A percentile compares a stretch with the other conserved stretches of the same genome.
Evolutionary conservation across 2,888 invertebrate genomes (phyloP).

Genomic region (Apomyelois bistriatella): DNA sequence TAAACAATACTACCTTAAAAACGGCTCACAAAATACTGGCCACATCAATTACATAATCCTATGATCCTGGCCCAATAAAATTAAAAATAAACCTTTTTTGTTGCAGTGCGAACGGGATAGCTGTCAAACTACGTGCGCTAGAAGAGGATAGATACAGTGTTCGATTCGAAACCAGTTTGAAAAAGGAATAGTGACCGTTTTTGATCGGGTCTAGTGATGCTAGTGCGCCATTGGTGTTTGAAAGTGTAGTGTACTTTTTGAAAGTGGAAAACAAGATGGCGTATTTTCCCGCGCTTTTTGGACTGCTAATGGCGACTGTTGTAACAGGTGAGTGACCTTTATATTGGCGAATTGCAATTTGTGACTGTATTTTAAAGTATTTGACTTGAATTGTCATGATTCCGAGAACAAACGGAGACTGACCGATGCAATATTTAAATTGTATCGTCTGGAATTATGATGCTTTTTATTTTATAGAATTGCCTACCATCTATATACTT

Average conservation of each 20-base stretch:
- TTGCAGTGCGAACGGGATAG: slow-evolving; percentile 59
- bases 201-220: slow-evolving; percentile 61
- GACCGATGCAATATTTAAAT: background rate
- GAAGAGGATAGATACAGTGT: slow-evolving; percentile 42
- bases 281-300: slow-evolving; percentile 66
- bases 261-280: slow-evolving; percentile 58
- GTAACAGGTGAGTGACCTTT: slow-evolving; percentile 50
- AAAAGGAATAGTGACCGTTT: slow-evolving; percentile 44
- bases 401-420: background rate
- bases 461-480: background rate
- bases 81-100: slow-evolving; percentile 52
- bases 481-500: too few species aligned
- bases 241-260: slow-evolving; percentile 43
- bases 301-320: slow-evolving; percentile 53
- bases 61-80: slow-evolving; percentile 40
- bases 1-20: slow-evolving; percentile 22
- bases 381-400: background rate
- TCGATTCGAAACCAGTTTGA: slow-evolving; percentile 49
- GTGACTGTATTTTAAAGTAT: background rate
- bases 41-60: slow-evolving; percentile 34
- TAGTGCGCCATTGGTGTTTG: slow-evolving; percentile 40
- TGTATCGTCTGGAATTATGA: background rate
- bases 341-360: background rate
- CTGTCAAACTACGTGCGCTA: slow-evolving; percentile 26
- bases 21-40: slow-evolving; percentile 19